Base-by-base conservation (phyloP, 2,888 invertebrate species). In the Synergus japonicus region DNA sequence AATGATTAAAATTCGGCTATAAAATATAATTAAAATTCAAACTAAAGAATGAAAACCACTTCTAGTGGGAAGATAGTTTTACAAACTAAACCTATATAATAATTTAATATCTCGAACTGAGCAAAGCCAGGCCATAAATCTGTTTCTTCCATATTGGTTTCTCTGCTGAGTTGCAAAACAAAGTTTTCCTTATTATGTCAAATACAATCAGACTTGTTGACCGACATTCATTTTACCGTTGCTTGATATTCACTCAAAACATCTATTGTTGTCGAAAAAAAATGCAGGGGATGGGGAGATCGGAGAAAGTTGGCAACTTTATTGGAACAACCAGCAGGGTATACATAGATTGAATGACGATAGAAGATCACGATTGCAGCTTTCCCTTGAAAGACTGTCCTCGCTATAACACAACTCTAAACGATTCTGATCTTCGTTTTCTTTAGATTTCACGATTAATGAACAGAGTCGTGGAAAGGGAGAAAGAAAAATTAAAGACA, bases 331-430 rank as follows among this genome's bases (percentile, higher is more conserved):
- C 44, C 66, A 67, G 44, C 66, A 67, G 66, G 18, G 12, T 44
- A 66, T 37, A 37, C 37, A 37, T 66, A 66, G 66, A 66, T 18
- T 43, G 18, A 12, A 66, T 67, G 66, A 18, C 43, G 44, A 44
- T 67, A 67, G 66, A 76, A 67, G 79, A 83, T 83, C 81, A 80
- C 78, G 76, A 77, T 81, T 78, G 79, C 76, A 79, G 81, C 83
- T 83, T 83, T 83, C 83, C 81, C 83, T 76, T 76, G 46, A 76
- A 78, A 80, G 66, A 18, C 18, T 60, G 4, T 60, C 60, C 22
- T 22, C 18, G 18, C 58, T 66, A 44, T 44, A 44, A 44, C 65
- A 65, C 37, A 65, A 64, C 65, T 65, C 41, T 65, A 41, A 65
- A 65, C 41, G 65, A 65, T 65, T 65, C 65, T 65, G 41, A 65